phyloP scores from a whole-genome alignment of 2,888 invertebrate species.

The Nomada hirtipes region DNA sequence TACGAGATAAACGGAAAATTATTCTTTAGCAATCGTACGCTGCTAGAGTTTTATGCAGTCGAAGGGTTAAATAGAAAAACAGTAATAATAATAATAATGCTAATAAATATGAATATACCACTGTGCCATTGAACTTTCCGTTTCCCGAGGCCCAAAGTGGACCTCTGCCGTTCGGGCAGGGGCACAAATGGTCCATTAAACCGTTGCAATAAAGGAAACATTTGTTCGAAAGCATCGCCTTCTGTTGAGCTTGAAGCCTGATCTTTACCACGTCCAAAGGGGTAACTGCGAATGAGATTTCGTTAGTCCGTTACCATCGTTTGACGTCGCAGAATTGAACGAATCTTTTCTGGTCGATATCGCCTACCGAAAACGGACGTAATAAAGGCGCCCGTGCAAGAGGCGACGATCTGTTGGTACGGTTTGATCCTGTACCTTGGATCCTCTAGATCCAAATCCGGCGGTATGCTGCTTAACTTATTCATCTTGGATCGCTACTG shows the following conservation, averaged over 20 bases:
- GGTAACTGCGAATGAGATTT: slow-evolving; percentile 90
- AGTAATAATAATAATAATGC: slow-evolving; percentile 43
- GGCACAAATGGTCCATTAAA: slow-evolving; percentile 98
- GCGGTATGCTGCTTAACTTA: slow-evolving; percentile 42
- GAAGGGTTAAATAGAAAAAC: too few species aligned
- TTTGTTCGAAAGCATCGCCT: slow-evolving; percentile 91
- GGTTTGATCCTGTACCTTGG: slow-evolving; percentile 91
- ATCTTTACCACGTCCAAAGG: slow-evolving; percentile 99
- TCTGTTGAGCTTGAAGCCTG: slow-evolving; percentile 97
- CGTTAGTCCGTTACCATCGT: slow-evolving; percentile 8
- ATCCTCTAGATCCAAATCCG: slow-evolving; percentile 87
- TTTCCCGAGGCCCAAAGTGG: slow-evolving; percentile 88
- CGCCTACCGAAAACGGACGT: slow-evolving; percentile 93
- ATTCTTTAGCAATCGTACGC: too few species aligned
- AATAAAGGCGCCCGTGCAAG: slow-evolving; percentile 94
- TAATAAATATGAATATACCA: slow-evolving; percentile 85
- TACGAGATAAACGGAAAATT: too few species aligned
- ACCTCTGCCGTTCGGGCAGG: slow-evolving; percentile 86
- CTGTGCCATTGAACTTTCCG: slow-evolving; percentile 91
- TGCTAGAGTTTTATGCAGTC: too few species aligned
- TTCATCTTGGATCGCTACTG: slow-evolving; percentile 46
- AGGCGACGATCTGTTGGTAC: slow-evolving; percentile 93
- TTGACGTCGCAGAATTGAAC: too few species aligned
- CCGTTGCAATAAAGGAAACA: slow-evolving; percentile 99
- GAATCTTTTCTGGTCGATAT: too few species aligned